Percentiles rank a stretch among this genome's conserved stretches.
Evolutionary conservation across 2,113 vertebrate genomes (phyloP).

Genomic region (Gadus chalcogrammus): DNA sequence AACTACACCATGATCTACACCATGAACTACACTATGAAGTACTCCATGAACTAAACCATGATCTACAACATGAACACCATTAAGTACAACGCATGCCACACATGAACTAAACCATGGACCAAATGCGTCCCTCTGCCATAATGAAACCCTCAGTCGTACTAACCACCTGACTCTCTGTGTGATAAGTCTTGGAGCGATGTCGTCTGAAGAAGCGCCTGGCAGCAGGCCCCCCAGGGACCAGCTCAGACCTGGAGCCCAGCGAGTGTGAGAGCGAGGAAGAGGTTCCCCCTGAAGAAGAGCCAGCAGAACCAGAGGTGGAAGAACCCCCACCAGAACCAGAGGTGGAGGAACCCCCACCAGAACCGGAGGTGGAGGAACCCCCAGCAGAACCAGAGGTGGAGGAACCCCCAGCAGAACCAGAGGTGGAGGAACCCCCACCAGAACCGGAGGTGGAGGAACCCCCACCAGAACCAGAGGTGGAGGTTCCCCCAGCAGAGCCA

Average conservation of each 20-base stretch:
- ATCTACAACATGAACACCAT: too few relatives aligned
- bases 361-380: conserved; percentile 13
- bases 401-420: conserved; percentile 27
- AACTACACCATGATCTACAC: too few relatives aligned
- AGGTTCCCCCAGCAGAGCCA: too few relatives aligned
- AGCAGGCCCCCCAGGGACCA: conserved; percentile 18
- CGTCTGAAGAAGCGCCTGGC: conserved; percentile 63
- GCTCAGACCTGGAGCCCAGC: conserved; percentile 71
- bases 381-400: conserved; percentile 53
- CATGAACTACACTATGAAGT: too few relatives aligned
- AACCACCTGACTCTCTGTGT: background rate
- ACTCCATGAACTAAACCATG: too few relatives aligned
- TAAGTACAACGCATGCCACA: too few relatives aligned
- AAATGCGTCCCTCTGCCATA: conserved; percentile 2
- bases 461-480: background rate
- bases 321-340: background rate
- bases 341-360: conserved; percentile 21
- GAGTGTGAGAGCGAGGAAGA: conserved; percentile 66
- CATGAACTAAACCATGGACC: background rate
- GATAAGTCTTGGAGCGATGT: conserved; percentile 58
- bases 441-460: background rate
- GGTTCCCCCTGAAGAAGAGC: conserved; percentile 34
- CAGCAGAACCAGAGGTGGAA: conserved; percentile 13
- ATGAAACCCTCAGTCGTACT: too few relatives aligned
- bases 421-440: conserved; percentile 35